phyloP scores from a whole-genome alignment of 2,113 vertebrate genomes.

The Odocoileus virginianus region DNA sequence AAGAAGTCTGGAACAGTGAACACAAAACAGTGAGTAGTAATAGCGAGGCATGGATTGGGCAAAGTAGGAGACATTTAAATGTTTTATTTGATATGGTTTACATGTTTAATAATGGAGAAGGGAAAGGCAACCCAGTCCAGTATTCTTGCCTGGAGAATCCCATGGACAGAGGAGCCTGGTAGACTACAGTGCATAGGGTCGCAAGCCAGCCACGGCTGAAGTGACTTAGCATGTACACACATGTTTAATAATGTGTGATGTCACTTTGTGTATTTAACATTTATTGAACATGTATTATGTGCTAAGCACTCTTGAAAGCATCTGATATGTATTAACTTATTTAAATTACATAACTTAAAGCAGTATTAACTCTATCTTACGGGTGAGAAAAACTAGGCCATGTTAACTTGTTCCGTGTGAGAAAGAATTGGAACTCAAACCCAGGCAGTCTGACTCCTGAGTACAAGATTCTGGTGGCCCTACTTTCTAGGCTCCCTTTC shows the following conservation, averaged over 20 bases:
- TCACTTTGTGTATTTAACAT: not conserved
- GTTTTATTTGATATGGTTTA: not conserved
- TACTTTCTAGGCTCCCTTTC: not conserved
- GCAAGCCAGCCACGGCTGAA: not conserved
- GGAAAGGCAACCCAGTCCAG: not conserved
- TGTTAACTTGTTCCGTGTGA: not conserved
- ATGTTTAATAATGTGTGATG: not conserved
- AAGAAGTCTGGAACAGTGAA: not conserved
- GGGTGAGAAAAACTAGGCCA: not conserved
- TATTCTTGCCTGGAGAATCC: not conserved
- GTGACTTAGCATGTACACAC: rapidly evolving
- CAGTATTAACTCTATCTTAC: not conserved
- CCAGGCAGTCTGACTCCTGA: not conserved
- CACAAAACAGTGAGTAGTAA: not conserved
- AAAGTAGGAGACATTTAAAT: not conserved
- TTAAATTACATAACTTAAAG: not conserved
- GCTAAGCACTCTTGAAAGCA: not conserved
- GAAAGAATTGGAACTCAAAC: not conserved
- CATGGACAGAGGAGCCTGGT: not conserved
- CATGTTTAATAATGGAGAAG: not conserved
- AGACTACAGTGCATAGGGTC: not conserved
- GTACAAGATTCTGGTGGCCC: rapidly evolving
- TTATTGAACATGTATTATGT: not conserved
- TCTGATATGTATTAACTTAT: too few relatives aligned
- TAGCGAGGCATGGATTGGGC: not conserved